These are phyloP conservation scores for Pristionchus mayeri DNA, from an alignment of 2,888 invertebrate species.

Conservation along the genomic window DNA sequence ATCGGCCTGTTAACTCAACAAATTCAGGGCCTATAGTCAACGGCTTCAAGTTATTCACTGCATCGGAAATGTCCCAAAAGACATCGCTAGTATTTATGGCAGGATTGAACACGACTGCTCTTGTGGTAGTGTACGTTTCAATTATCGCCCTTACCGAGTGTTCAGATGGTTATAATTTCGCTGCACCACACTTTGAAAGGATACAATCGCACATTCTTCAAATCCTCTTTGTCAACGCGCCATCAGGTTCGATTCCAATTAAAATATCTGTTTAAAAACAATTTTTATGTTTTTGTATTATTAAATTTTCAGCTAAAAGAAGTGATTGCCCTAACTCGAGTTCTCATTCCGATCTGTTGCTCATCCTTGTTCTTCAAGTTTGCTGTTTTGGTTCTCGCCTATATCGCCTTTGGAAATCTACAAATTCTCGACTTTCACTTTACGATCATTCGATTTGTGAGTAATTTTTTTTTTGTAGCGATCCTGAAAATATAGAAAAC, in stretches of 20 bases:
- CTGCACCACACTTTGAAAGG: background rate
- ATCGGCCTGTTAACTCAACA: background rate
- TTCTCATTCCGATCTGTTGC: background rate
- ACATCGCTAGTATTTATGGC: background rate
- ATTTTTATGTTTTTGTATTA: too few relatives aligned
- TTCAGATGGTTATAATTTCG: background rate
- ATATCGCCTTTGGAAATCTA: background rate
- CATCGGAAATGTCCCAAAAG: background rate
- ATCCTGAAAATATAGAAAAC: too few relatives aligned
- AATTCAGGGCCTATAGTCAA: background rate
- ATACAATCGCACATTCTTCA: background rate
- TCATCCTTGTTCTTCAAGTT: background rate
- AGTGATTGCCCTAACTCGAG: background rate
- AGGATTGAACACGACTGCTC: background rate
- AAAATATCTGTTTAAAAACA: too few relatives aligned
- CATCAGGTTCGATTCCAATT: too few relatives aligned
- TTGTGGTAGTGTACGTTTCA: too few relatives aligned
- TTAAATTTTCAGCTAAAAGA: background rate
- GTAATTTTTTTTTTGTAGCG: too few relatives aligned
- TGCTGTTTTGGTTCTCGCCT: background rate
- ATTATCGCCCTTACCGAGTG: too few relatives aligned
- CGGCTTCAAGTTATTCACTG: background rate
- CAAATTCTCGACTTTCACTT: background rate
- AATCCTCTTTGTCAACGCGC: background rate
- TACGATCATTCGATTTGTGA: slow-evolving; percentile 1